Percentiles rank a stretch among this genome's conserved stretches.
Evolutionary conservation across 2,888 invertebrate genomes (phyloP).

Genomic region (Escarpia spicata): DNA sequence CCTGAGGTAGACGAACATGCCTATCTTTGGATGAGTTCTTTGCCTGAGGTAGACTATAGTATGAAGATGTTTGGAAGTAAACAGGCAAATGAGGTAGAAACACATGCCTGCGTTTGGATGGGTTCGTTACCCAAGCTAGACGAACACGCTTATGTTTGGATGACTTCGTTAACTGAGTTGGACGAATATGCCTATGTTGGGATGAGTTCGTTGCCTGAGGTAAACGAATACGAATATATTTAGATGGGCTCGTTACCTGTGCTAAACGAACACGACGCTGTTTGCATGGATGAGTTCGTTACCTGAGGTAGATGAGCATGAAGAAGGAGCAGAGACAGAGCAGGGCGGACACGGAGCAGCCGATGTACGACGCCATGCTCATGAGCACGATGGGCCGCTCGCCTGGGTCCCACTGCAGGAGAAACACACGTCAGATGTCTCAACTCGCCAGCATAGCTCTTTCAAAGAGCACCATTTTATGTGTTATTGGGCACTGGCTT

Average conservation of each 20-base stretch:
- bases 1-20: neutral
- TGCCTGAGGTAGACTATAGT: neutral
- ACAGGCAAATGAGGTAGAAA: no score
- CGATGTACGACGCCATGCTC: constrained; percentile 64
- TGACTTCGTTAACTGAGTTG: neutral
- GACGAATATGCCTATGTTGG: neutral
- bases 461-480: no score
- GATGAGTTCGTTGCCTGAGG: neutral
- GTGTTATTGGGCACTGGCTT: no score
- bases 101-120: neutral
- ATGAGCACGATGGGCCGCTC: constrained; percentile 58
- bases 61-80: no score
- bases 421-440: neutral
- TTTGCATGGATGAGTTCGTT: constrained; percentile 13
- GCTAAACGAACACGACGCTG: neutral
- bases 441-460: no score
- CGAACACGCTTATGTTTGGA: neutral
- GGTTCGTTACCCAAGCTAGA: neutral
- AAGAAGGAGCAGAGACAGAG: constrained; percentile 58
- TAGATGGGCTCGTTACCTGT: neutral
- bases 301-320: constrained; percentile 62
- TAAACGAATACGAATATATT: neutral
- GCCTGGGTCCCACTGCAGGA: constrained; percentile 62
- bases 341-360: constrained; percentile 61
- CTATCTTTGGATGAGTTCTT: neutral